Percentiles rank a stretch among this genome's conserved stretches.
Conservation (phyloP, 2,888 invertebrate species). For the Drosophila putrida region DNA sequence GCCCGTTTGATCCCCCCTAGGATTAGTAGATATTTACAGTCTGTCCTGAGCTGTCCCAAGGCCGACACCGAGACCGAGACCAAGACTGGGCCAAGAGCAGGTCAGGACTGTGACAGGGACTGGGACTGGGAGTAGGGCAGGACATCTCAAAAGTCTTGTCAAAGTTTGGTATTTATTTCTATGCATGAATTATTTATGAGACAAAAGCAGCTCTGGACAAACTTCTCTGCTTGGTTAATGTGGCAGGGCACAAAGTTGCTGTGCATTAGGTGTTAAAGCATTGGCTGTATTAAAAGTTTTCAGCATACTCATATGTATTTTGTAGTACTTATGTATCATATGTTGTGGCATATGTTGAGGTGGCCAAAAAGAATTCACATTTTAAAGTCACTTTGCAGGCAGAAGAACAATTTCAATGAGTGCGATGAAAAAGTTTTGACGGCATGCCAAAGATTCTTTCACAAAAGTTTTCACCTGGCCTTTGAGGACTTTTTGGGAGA, state of each 20-base stretch:
- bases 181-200: conserved; percentile 76
- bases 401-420: conserved; percentile 34
- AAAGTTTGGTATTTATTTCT: conserved; percentile 73
- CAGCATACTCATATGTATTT: conserved; percentile 35
- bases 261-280: conserved; percentile 43
- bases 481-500: background rate
- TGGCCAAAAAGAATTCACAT: conserved; percentile 16
- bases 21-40: conserved; percentile 69
- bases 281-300: conserved; percentile 58
- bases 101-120: background rate
- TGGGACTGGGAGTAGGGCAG: background rate
- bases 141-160: conserved; percentile 42
- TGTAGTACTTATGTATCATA: background rate
- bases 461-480: conserved; percentile 48
- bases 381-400: conserved; percentile 28
- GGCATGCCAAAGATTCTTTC: conserved; percentile 45
- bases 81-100: background rate
- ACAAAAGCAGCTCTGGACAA: conserved; percentile 50
- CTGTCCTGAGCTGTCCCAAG: conserved; percentile 25
- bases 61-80: conserved; percentile 5
- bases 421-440: conserved; percentile 49
- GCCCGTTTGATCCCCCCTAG: conserved; percentile 49
- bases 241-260: conserved; percentile 31
- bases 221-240: conserved; percentile 50
- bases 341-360: background rate